phyloP scores from a whole-genome alignment of 2,113 vertebrate species.

The Toxostoma redivivum region DNA sequence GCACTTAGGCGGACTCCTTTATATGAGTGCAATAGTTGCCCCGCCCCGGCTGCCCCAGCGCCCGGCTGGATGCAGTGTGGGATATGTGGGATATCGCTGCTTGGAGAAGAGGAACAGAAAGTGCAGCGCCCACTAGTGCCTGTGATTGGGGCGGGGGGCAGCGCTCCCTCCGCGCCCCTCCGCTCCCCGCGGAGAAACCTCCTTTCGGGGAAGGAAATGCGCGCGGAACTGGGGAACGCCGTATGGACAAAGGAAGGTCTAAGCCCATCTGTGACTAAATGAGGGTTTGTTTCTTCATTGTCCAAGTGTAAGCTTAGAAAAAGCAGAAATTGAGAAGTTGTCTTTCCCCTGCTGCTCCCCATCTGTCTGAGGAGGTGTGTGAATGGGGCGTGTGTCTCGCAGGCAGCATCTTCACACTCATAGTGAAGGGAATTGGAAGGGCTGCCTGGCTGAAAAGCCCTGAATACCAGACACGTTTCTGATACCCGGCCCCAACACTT shows the following conservation, averaged over 20 bases:
- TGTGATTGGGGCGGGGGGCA: background rate
- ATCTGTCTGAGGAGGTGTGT: background rate
- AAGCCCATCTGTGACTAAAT: background rate
- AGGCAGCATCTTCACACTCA: background rate
- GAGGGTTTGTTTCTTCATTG: background rate
- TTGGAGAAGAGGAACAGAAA: background rate
- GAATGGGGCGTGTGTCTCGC: background rate
- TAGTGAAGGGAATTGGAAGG: background rate
- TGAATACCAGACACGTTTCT: background rate
- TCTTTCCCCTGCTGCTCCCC: background rate
- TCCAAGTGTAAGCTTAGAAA: background rate
- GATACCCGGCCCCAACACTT: rapidly evolving
- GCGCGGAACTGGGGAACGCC: background rate
- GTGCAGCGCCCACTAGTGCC: constrained; percentile 27
- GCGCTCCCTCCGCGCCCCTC: background rate
- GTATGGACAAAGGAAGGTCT: background rate
- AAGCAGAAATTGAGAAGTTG: background rate
- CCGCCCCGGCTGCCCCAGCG: background rate
- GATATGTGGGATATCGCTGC: background rate
- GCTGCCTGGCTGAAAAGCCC: background rate
- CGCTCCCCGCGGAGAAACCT: background rate
- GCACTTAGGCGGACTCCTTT: background rate
- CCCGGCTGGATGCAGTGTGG: background rate
- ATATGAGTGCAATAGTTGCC: background rate
- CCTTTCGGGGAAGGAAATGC: rapidly evolving